phyloP scores from a whole-genome alignment of 2,888 invertebrate species.

The Cataglyphis cursor region DNA sequence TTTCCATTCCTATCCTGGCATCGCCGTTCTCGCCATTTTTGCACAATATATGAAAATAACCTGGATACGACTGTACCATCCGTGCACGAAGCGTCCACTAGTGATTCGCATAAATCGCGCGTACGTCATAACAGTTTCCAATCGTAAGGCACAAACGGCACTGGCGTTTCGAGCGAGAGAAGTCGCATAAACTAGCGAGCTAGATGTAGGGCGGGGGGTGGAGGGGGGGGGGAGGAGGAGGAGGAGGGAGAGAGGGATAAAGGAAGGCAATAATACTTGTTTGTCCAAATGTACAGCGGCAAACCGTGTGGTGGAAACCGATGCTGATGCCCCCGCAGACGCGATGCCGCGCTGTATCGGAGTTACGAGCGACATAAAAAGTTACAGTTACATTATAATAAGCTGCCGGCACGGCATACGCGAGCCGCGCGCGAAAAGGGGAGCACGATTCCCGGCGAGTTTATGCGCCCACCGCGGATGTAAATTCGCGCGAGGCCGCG shows the following conservation, averaged over 20 bases:
- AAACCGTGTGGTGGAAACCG: conserved; percentile 63
- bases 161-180: conserved; percentile 39
- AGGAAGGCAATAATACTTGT: conserved; percentile 43
- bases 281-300: conserved; percentile 53
- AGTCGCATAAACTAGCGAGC: conserved; percentile 37
- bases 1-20: conserved; percentile 14
- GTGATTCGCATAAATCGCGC: conserved; percentile 54
- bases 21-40: not conserved
- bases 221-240: too few relatives aligned
- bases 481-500: conserved; percentile 73
- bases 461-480: conserved; percentile 79
- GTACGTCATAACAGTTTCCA: conserved; percentile 43
- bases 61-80: conserved; percentile 13
- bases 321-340: conserved; percentile 61
- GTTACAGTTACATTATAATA: conserved; percentile 85
- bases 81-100: conserved; percentile 26
- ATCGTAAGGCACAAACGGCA: conserved; percentile 49
- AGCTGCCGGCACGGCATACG: conserved; percentile 69
- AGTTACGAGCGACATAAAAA: conserved; percentile 83
- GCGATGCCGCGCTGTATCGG: conserved; percentile 71
- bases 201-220: not conserved
- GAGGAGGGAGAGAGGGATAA: not conserved
- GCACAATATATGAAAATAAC: not conserved
- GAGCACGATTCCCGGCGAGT: conserved; percentile 58
- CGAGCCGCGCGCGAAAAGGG: conserved; percentile 69